Conservation (phyloP, 2,888 invertebrate species). For the Plutella xylostella region DNA sequence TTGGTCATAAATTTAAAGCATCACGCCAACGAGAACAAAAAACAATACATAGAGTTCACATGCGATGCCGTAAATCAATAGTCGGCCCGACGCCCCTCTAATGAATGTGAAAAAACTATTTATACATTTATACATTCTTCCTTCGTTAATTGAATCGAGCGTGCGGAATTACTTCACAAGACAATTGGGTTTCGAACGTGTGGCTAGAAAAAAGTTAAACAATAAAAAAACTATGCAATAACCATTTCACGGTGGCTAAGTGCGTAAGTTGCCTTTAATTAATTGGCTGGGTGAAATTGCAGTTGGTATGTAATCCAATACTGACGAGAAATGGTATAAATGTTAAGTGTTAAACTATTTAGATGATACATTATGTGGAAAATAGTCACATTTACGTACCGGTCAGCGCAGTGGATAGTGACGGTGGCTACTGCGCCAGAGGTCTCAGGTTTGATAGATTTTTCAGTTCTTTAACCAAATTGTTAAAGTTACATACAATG, state of each 20-base stretch:
- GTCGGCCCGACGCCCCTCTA: slow-evolving; percentile 27
- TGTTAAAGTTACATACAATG: too few relatives aligned
- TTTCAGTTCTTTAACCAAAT: too few relatives aligned
- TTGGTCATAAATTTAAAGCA: neutral
- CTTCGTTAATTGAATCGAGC: slow-evolving; percentile 21
- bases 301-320: too few relatives aligned
- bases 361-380: too few relatives aligned
- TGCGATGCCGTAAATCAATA: slow-evolving; percentile 24
- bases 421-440: too few relatives aligned
- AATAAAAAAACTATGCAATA: slow-evolving; percentile 26
- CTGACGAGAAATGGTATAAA: too few relatives aligned
- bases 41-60: too few relatives aligned
- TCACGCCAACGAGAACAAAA: slow-evolving; percentile 21
- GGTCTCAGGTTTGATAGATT: too few relatives aligned
- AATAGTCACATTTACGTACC: too few relatives aligned
- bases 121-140: slow-evolving; percentile 26
- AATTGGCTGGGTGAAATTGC: slow-evolving; percentile 18
- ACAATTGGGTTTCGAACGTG: slow-evolving; percentile 15
- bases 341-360: too few relatives aligned
- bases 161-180: slow-evolving; percentile 9
- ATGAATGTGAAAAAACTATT: slow-evolving; percentile 26
- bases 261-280: slow-evolving; percentile 20
- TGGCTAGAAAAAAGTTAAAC: slow-evolving; percentile 20
- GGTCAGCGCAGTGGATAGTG: too few relatives aligned
- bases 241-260: slow-evolving; percentile 52